A percentile compares a stretch with the other conserved stretches of the same genome.
Evolutionary conservation across 2,888 invertebrate genomes (phyloP).

Genomic region (Mesochorus sp.): DNA sequence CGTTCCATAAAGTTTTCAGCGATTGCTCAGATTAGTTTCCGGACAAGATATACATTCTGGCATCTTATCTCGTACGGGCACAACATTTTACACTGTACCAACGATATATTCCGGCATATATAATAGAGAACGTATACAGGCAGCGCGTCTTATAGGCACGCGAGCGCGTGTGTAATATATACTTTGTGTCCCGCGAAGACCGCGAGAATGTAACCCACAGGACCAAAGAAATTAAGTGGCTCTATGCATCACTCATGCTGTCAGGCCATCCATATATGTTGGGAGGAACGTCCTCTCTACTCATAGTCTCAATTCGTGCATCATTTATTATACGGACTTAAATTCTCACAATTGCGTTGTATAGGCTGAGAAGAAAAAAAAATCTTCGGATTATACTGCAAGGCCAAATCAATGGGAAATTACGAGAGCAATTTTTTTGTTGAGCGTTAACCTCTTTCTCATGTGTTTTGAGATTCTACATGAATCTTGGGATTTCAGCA

Average conservation of each 20-base stretch:
- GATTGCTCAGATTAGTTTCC: slow-evolving; percentile 61
- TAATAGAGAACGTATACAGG: slow-evolving; percentile 15
- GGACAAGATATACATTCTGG: slow-evolving; percentile 52
- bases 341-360: slow-evolving; percentile 18
- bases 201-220: slow-evolving; percentile 50
- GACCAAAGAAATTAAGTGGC: slow-evolving; percentile 59
- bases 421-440: neutral
- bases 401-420: slow-evolving; percentile 25
- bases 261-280: neutral
- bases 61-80: slow-evolving; percentile 48
- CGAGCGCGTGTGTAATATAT: slow-evolving; percentile 37
- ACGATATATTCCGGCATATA: slow-evolving; percentile 25
- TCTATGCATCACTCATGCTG: slow-evolving; percentile 47
- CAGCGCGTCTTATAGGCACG: slow-evolving; percentile 25
- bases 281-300: slow-evolving; percentile 1
- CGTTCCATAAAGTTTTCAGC: slow-evolving; percentile 61
- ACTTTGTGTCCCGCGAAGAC: slow-evolving; percentile 24
- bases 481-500: neutral
- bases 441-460: neutral
- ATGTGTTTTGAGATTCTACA: neutral
- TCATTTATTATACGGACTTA: slow-evolving; percentile 14
- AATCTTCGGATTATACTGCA: neutral
- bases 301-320: slow-evolving; percentile 13
- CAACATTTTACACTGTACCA: slow-evolving; percentile 38
- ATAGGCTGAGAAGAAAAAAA: neutral